Conservation (phyloP, 2,888 invertebrate species). For the Pegoplata infirma region DNA sequence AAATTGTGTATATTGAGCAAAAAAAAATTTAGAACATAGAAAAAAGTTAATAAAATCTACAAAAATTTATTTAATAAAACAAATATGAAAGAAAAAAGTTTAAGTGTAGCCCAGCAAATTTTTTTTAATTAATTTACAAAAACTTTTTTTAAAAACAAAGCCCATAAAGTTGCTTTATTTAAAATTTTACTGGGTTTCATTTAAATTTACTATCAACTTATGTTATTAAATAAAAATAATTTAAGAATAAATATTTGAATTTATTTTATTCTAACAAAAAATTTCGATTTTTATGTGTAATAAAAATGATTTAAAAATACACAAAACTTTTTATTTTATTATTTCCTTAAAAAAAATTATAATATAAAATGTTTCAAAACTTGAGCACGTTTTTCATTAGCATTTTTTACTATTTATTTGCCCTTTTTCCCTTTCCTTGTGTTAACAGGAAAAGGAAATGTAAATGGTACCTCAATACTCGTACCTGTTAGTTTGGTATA, state of each 20-base stretch:
- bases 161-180: too few relatives aligned
- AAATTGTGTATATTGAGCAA: background rate
- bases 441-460: background rate
- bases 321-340: constrained; percentile 17
- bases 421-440: background rate
- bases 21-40: background rate
- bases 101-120: too few relatives aligned
- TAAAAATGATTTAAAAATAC: background rate
- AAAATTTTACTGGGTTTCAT: too few relatives aligned
- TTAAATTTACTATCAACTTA: too few relatives aligned
- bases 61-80: background rate
- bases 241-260: too few relatives aligned
- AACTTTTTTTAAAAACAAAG: too few relatives aligned
- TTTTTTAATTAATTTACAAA: too few relatives aligned
- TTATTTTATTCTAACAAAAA: too few relatives aligned
- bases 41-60: background rate
- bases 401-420: constrained; percentile 54
- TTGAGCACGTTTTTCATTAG: constrained; percentile 59
- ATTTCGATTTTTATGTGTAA: constrained; percentile 2
- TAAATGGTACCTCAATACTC: background rate
- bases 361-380: constrained; percentile 41
- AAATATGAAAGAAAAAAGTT: too few relatives aligned
- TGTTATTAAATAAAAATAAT: too few relatives aligned
- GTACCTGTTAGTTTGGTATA: constrained; percentile 10
- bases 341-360: background rate